phyloP scores from a whole-genome alignment of 2,888 invertebrate genomes.

The Xestia ashworthii region DNA sequence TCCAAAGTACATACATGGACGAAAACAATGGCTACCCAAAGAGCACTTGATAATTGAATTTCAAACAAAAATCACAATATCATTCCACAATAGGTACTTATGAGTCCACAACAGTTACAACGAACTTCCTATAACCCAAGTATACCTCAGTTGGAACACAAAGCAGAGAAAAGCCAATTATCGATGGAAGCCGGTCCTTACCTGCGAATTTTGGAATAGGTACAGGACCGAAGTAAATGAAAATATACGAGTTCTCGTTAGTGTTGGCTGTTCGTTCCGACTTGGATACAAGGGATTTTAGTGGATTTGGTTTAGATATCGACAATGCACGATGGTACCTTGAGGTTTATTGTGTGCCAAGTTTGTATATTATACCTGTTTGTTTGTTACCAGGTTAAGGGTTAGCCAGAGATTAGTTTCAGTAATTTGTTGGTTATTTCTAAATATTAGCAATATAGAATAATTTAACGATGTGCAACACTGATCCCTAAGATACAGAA shows the following conservation, averaged over 20 bases:
- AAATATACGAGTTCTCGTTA: conserved; percentile 65
- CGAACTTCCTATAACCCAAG: conserved; percentile 4
- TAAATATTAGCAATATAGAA: too few species aligned
- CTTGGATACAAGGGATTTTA: conserved; percentile 43
- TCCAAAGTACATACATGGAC: background rate
- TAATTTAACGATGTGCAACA: too few species aligned
- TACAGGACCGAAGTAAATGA: conserved; percentile 59
- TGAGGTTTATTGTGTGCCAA: conserved; percentile 7
- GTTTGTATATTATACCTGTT: conserved; percentile 2
- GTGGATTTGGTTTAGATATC: conserved; percentile 46
- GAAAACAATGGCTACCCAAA: background rate
- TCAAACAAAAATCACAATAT: conserved; percentile 1
- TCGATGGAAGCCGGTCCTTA: conserved; percentile 54
- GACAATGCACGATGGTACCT: conserved; percentile 15
- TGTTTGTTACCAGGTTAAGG: background rate
- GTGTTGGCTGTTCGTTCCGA: conserved; percentile 52
- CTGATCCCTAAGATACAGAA: too few species aligned
- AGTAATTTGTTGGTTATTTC: too few species aligned
- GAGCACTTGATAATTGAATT: conserved; percentile 1
- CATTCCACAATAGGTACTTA: background rate
- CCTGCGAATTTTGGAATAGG: conserved; percentile 58
- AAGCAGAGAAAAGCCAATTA: conserved; percentile 66
- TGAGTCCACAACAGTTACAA: conserved; percentile 12
- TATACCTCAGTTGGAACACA: conserved; percentile 33
- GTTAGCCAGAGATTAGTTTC: background rate